Conservation (phyloP, 2,113 vertebrate species). For the Eurystomus gularis region DNA sequence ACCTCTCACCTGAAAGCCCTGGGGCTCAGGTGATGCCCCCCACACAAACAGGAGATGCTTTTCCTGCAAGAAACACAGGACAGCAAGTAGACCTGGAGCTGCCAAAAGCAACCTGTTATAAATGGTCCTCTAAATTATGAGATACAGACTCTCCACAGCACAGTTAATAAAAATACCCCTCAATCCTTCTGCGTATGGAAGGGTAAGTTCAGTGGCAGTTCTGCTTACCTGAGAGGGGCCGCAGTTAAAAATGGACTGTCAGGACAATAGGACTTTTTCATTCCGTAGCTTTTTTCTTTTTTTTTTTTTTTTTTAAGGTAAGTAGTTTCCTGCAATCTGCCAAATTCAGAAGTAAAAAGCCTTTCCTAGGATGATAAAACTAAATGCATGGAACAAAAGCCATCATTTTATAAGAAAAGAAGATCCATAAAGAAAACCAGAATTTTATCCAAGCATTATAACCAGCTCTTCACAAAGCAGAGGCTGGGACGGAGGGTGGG, state of each 20-base stretch:
- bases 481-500: background rate
- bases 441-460: background rate
- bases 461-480: slow-evolving; percentile 1
- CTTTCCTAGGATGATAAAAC: background rate
- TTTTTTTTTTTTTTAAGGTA: too few relatives aligned
- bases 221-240: background rate
- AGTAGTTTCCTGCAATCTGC: background rate
- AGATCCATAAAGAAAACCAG: background rate
- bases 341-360: background rate
- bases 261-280: slow-evolving; percentile 2
- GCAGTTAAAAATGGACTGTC: background rate
- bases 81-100: slow-evolving; percentile 5
- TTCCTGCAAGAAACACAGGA: background rate
- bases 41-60: background rate
- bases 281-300: background rate
- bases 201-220: background rate
- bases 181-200: background rate
- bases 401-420: background rate
- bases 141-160: background rate
- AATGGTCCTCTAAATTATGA: slow-evolving; percentile 13
- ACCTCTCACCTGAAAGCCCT: background rate
- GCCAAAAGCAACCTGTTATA: slow-evolving; percentile 27
- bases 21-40: background rate
- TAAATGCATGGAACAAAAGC: background rate
- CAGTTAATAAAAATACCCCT: slow-evolving; percentile 11